Conservation (phyloP, 92 coral and sea anemone species). For the Phenganax stokvisi region DNA sequence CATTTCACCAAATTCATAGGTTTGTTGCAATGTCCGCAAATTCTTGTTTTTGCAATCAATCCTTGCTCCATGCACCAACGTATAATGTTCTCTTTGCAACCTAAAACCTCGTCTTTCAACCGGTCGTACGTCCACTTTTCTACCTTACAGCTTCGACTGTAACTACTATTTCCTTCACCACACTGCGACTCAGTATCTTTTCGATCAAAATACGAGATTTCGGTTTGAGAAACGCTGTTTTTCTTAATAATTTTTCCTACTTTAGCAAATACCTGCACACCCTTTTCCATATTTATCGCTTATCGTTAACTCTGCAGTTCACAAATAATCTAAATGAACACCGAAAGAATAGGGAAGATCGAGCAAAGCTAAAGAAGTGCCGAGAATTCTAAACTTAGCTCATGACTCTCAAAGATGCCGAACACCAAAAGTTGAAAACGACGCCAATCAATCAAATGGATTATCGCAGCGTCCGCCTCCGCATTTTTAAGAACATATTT, state of each 20-base stretch:
- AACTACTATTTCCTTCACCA: slow-evolving; percentile 11
- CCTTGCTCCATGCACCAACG: slow-evolving; percentile 46
- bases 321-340: too few relatives aligned
- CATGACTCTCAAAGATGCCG: too few relatives aligned
- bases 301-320: not conserved
- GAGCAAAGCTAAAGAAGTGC: too few relatives aligned
- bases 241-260: not conserved
- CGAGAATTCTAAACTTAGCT: too few relatives aligned
- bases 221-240: slow-evolving; percentile 15
- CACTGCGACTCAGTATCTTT: slow-evolving; percentile 36
- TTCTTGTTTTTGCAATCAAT: slow-evolving; percentile 34
- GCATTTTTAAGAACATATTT: too few relatives aligned
- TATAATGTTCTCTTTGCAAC: slow-evolving; percentile 6
- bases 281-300: slow-evolving; percentile 18
- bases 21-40: slow-evolving; percentile 24
- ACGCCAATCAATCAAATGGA: too few relatives aligned
- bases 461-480: too few relatives aligned
- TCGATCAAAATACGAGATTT: not conserved
- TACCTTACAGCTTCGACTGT: slow-evolving; percentile 7
- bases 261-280: slow-evolving; percentile 15
- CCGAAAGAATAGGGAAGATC: too few relatives aligned
- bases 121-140: slow-evolving; percentile 7
- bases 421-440: too few relatives aligned
- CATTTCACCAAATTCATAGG: slow-evolving; percentile 36
- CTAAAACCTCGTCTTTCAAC: slow-evolving; percentile 13